Base-by-base conservation (phyloP, 2,113 vertebrate genomes). In the Casuarius casuarius region DNA sequence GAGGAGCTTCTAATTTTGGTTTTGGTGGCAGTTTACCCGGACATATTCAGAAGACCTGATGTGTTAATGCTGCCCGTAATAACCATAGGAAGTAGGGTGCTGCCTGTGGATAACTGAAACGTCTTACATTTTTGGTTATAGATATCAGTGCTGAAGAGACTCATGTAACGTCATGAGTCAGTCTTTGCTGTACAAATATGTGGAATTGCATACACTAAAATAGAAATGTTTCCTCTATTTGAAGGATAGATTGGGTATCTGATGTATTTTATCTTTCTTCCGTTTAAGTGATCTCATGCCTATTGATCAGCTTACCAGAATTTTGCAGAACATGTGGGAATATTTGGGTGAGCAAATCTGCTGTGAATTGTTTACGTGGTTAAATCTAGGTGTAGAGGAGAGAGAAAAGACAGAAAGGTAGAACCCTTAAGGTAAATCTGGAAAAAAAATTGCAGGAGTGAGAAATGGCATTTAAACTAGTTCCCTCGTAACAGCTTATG, bases 41-140 rank as follows among this genome's bases (percentile, higher is more conserved):
- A 97, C 92, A 97, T 97, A 72, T 75, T 79, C 59, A 25, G 83
- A 90, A 97, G 97, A 98, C 97, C 93, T 90, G 84, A 77, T 10
- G 7, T 96, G 86, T 96, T 97, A 96, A 94, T 92, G 54, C 52
- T 97, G 95, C 91, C 97, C 66, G 1, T 95, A 93, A 89, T 93
- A 97, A 93, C 95, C 23, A 4, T 67, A 90, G 94, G 86, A 96
- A 95, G 77, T 96, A 94, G 94, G 68, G 97, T 95, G 61, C 97
- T 98, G 96, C 95, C 93, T 95, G 96, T 3, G 16, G 96, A 86
- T 95, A 84, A 85, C 94, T 96, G 92, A 72, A 90, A 77, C 23
- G 84, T 97, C 87, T 93, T 46, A 76, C 58, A 46, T 95, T 97
- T 92, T 95, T 93, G 56, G 92, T 88, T 91, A 54, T 84, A 89